Evolutionary conservation across 2,888 invertebrate genomes (phyloP).

Genomic region (Trichacis sp.): DNA sequence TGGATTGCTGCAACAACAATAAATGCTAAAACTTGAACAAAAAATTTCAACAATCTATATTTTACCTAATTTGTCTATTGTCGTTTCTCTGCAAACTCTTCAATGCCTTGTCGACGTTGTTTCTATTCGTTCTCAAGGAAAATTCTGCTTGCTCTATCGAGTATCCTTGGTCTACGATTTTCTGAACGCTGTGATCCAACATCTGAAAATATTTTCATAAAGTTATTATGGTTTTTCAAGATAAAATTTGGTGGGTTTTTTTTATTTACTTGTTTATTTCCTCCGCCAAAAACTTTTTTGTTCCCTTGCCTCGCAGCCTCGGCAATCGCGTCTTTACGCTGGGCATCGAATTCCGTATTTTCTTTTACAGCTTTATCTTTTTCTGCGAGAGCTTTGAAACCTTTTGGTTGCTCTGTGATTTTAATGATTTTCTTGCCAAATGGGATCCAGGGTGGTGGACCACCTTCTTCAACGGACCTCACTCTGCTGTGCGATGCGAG

Average conservation of each 20-base stretch:
- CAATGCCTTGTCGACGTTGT: constrained; percentile 81
- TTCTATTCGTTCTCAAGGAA: constrained; percentile 78
- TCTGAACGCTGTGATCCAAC: constrained; percentile 81
- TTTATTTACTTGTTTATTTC: constrained; percentile 67
- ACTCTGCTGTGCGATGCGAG: constrained; percentile 67
- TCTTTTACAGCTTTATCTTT: constrained; percentile 76
- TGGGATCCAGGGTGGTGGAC: constrained; percentile 92
- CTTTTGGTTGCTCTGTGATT: constrained; percentile 72
- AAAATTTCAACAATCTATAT: background rate
- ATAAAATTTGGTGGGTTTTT: too few relatives aligned
- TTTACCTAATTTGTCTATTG: constrained; percentile 55
- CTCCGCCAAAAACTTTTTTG: constrained; percentile 72
- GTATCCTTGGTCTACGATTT: constrained; percentile 84
- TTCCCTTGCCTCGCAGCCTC: constrained; percentile 81
- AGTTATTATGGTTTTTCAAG: too few relatives aligned
- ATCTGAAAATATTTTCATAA: constrained; percentile 67
- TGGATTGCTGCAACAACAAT: constrained; percentile 20
- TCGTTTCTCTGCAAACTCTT: constrained; percentile 74
- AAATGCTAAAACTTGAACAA: background rate
- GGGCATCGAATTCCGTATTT: constrained; percentile 89
- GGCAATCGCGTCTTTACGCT: constrained; percentile 89
- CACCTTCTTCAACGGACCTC: constrained; percentile 77
- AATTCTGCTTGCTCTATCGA: constrained; percentile 81
- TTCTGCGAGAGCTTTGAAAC: constrained; percentile 79
- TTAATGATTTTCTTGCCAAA: constrained; percentile 84